phyloP scores from a whole-genome alignment of 2,113 vertebrate species.

The Anseranas semipalmata region DNA sequence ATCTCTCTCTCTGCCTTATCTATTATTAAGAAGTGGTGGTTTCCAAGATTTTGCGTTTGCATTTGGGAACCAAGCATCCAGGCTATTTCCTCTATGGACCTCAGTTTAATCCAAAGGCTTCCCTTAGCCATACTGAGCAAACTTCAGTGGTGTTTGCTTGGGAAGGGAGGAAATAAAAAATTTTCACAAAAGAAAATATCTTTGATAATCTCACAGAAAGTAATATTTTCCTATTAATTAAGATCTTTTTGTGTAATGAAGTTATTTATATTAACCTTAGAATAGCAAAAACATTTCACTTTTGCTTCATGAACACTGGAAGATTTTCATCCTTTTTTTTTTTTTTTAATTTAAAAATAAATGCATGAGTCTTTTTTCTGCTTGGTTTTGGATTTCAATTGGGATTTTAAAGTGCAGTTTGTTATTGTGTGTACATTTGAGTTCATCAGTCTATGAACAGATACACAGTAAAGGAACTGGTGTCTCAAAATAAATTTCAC shows the following conservation, averaged over 20 bases:
- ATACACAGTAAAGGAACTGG: neutral
- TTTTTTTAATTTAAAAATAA: neutral
- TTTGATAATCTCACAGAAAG: neutral
- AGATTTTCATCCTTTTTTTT: neutral
- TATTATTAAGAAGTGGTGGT: neutral
- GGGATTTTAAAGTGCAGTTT: conserved; percentile 14
- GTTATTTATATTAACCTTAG: neutral
- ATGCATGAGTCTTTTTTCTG: neutral
- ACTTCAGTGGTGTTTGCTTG: neutral
- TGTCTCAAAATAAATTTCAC: conserved; percentile 51
- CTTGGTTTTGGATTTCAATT: neutral
- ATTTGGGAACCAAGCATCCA: neutral
- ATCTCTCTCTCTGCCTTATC: neutral
- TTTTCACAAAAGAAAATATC: neutral
- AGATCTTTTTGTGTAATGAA: neutral
- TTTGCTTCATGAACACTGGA: neutral
- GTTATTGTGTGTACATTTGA: neutral
- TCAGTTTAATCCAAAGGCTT: neutral
- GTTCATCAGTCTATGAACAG: conserved; percentile 1
- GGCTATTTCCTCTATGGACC: neutral
- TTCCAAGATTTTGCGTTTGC: neutral
- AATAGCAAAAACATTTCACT: neutral
- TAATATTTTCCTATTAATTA: neutral
- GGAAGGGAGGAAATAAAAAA: neutral
- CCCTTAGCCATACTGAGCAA: neutral